These are phyloP conservation scores for Microplitis demolitor DNA, from an alignment of 1,140 invertebrate genomes.

Conservation along the genomic window DNA sequence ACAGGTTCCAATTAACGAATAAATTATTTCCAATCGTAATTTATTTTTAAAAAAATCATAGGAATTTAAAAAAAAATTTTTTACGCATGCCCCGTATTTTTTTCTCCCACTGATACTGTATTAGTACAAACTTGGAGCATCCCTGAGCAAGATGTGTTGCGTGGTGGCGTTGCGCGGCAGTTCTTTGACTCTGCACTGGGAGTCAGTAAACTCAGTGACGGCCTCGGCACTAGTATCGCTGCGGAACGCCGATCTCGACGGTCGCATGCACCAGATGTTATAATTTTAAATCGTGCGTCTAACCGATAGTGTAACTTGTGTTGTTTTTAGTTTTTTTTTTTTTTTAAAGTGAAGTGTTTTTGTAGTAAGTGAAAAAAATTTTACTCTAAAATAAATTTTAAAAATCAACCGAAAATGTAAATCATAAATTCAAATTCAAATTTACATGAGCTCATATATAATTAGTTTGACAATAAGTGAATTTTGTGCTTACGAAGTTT, in stretches of 20 bases:
- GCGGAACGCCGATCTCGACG: slow-evolving; percentile 4
- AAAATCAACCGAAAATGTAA: too few species aligned
- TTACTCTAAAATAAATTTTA: too few species aligned
- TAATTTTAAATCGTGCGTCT: background rate
- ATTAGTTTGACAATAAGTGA: too few species aligned
- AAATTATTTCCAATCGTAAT: background rate
- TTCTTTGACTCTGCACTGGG: slow-evolving; percentile 48
- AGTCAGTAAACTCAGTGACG: slow-evolving; percentile 59
- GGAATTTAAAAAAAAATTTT: background rate
- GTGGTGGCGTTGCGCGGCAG: slow-evolving; percentile 51
- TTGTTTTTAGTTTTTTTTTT: background rate
- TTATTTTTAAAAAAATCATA: background rate
- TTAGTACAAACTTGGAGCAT: background rate
- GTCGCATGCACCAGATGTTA: background rate
- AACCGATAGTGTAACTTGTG: slow-evolving; percentile 3
- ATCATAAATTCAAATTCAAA: too few species aligned
- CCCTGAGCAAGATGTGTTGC: slow-evolving; percentile 37
- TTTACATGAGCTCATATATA: too few species aligned
- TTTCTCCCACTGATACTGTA: background rate
- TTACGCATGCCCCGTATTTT: background rate
- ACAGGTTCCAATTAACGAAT: background rate
- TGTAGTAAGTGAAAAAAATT: too few species aligned
- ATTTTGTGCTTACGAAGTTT: too few species aligned
- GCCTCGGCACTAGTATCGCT: slow-evolving; percentile 28
- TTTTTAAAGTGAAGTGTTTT: background rate